phyloP scores from a whole-genome alignment of 2,888 invertebrate genomes.

The Eulithis testata region DNA sequence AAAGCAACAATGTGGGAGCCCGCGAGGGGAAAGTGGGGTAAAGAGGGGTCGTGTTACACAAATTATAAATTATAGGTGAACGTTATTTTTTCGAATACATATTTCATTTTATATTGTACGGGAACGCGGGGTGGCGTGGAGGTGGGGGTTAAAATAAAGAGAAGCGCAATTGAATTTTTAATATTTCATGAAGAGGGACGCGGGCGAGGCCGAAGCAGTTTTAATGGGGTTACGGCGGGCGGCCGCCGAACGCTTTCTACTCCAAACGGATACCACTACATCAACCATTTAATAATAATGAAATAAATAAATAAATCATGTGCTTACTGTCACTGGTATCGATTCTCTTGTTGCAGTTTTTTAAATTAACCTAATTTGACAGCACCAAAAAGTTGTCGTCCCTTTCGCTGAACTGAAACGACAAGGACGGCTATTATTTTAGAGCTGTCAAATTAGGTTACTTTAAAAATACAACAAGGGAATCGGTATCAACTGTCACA shows the following conservation, averaged over 20 bases:
- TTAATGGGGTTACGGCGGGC: constrained; percentile 76
- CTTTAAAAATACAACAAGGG: too few relatives aligned
- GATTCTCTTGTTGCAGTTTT: too few relatives aligned
- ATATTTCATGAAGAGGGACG: constrained; percentile 84
- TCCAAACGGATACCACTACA: constrained; percentile 31
- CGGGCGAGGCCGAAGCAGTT: constrained; percentile 70
- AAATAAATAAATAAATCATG: too few relatives aligned
- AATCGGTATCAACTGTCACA: too few relatives aligned
- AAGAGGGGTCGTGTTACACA: constrained; percentile 65
- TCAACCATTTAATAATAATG: constrained; percentile 4
- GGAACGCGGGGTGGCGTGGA: constrained; percentile 68
- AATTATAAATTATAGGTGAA: constrained; percentile 82
- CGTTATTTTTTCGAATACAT: constrained; percentile 82
- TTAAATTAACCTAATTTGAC: too few relatives aligned
- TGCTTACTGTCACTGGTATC: too few relatives aligned
- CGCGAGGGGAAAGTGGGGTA: constrained; percentile 34
- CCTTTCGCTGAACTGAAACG: too few relatives aligned
- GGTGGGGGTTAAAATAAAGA: constrained; percentile 83
- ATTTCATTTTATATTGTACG: constrained; percentile 83
- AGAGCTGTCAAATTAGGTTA: too few relatives aligned
- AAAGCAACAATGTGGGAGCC: constrained; percentile 38
- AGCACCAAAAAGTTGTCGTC: too few relatives aligned
- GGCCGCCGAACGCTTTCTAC: constrained; percentile 43
- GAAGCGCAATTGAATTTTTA: constrained; percentile 85
- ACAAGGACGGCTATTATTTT: too few relatives aligned